Conservation (phyloP, 2,797 vertebrate species). For the Oreochromis grahami region DNA sequence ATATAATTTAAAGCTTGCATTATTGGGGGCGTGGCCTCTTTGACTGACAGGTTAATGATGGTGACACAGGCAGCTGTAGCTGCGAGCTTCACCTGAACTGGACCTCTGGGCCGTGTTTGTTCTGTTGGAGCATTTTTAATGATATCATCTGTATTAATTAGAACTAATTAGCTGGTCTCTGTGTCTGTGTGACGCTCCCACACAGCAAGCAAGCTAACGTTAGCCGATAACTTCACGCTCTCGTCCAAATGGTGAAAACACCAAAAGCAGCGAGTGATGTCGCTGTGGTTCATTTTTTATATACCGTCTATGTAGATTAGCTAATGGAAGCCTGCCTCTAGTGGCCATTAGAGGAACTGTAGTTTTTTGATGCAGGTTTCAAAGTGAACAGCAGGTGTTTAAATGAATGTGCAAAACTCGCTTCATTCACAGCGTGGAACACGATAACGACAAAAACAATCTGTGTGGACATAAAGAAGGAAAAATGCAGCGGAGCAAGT, state of each 20-base stretch:
- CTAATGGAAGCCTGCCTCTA: background rate
- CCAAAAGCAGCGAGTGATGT: background rate
- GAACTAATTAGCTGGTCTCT: rapidly evolving
- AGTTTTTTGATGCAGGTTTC: background rate
- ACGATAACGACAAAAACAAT: background rate
- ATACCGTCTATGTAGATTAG: background rate
- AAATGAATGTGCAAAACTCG: background rate
- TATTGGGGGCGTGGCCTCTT: background rate
- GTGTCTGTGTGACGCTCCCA: background rate
- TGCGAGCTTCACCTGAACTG: background rate
- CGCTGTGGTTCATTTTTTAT: background rate
- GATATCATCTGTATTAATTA: background rate
- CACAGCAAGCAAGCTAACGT: background rate
- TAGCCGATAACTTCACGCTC: background rate
- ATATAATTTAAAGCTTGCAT: background rate
- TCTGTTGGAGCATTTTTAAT: background rate
- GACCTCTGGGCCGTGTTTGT: background rate
- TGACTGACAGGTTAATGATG: background rate
- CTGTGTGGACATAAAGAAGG: background rate
- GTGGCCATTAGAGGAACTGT: background rate
- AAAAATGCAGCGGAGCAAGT: background rate
- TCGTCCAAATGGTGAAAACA: background rate
- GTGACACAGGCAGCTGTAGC: background rate
- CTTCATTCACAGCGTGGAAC: background rate
- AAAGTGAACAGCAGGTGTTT: background rate